phyloP scores from a whole-genome alignment of 2,888 invertebrate genomes.

The Hipparchia sbordonii region DNA sequence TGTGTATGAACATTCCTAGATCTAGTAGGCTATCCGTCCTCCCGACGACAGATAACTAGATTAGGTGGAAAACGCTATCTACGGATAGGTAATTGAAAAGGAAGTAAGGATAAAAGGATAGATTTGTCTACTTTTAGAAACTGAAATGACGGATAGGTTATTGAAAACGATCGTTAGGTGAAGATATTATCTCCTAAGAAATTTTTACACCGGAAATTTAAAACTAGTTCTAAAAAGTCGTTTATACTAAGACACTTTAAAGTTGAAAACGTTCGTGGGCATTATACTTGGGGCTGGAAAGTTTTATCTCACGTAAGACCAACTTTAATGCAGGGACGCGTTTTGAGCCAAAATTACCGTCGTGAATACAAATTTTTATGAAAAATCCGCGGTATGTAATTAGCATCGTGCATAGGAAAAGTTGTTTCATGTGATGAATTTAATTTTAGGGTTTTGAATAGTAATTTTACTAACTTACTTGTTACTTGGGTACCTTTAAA shows the following conservation, averaged over 20 bases:
- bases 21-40: too few relatives aligned
- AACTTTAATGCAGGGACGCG: slow-evolving; percentile 31
- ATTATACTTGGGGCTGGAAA: slow-evolving; percentile 27
- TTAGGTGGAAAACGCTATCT: too few relatives aligned
- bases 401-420: background rate
- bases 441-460: too few relatives aligned
- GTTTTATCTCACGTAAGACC: slow-evolving; percentile 33
- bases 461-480: too few relatives aligned
- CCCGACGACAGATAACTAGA: too few relatives aligned
- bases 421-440: background rate
- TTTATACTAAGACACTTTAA: slow-evolving; percentile 17
- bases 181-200: background rate
- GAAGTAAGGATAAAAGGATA: too few relatives aligned
- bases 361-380: slow-evolving; percentile 29
- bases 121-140: too few relatives aligned
- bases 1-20: too few relatives aligned
- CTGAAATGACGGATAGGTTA: too few relatives aligned
- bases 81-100: too few relatives aligned
- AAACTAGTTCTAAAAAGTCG: slow-evolving; percentile 18
- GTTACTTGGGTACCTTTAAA: too few relatives aligned
- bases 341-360: slow-evolving; percentile 25
- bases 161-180: too few relatives aligned
- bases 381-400: slow-evolving; percentile 11
- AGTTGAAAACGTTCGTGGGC: slow-evolving; percentile 26
- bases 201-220: background rate